Base-by-base conservation (phyloP, 2,888 invertebrate species). In the Noctua comes region DNA sequence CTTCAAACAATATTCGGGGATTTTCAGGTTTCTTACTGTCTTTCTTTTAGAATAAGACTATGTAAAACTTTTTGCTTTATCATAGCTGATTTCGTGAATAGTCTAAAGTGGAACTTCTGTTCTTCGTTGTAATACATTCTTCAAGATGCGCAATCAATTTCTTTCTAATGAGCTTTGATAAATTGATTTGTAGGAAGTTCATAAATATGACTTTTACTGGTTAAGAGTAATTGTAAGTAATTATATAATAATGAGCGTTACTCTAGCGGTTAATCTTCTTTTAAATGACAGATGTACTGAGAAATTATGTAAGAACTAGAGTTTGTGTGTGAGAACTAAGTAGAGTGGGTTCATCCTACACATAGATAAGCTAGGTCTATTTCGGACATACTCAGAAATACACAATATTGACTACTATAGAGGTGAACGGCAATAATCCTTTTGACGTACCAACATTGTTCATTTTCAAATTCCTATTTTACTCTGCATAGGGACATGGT, bases 151-250 rank as follows among this genome's bases (percentile, higher is more conserved):
- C 80, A 79, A 82, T 88, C 77, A 84, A 89, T 88, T 79, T 79
- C 76, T 66, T 85, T 82, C 72, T 82, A 82, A 87, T 85, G 76
- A 87, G 76, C 43, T 76, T 77, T 84, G 83, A 85, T 74, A 74
- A 86, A 85, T 86, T 86, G 86, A 86, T 86, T 83, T 77, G 74
- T 85, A 76, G 57, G 65, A 79, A 79, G 71, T 80, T 80, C 70
- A 83, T 84, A 77, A 73, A 85, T 84, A 76, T 79, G 59, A 79
- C 71, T 84, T 76, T 86, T 84, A 74, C 80, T 71, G 40, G 64
- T 71, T 46, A 73, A 73, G 73, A 80, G 70, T 84, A 84, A 85
- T 79, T 86, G 72, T 83, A 64, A 76, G 83, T 84, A 84, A 86
- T 86, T 82, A 82, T 76, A 65, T 64, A 69, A 69, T 85, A 85